These are phyloP conservation scores for Apis florea DNA, from an alignment of 1,140 invertebrate genomes.

Conservation along the genomic window DNA sequence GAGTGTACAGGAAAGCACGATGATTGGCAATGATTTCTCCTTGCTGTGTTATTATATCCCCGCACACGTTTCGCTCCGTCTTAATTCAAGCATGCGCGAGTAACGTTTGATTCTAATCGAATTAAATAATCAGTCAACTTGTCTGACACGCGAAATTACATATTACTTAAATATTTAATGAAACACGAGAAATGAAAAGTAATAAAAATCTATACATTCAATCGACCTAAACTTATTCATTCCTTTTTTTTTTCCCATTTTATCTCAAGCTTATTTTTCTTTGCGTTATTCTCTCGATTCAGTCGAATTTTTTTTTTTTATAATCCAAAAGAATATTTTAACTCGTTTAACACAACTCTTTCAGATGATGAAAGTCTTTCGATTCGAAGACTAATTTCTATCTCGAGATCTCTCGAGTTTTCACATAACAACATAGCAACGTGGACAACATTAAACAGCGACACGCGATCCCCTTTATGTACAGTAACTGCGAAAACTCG, in stretches of 20 bases:
- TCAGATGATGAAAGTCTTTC: too few relatives aligned
- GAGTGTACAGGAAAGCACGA: conserved; percentile 2
- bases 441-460: not conserved
- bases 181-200: not conserved
- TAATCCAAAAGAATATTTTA: not conserved
- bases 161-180: not conserved
- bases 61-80: conserved; percentile 4
- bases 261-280: too few relatives aligned
- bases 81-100: not conserved
- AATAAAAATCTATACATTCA: not conserved
- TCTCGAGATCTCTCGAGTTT: not conserved
- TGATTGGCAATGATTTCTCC: conserved; percentile 27
- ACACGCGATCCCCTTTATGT: not conserved
- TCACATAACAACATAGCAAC: not conserved
- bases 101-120: conserved; percentile 32
- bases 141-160: not conserved
- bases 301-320: accelerated
- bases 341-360: too few relatives aligned
- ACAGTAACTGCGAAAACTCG: not conserved
- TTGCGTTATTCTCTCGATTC: not conserved
- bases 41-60: conserved; percentile 1
- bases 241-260: too few relatives aligned
- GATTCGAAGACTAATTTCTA: too few relatives aligned
- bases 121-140: not conserved
- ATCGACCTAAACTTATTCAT: not conserved